Evolutionary conservation across 1,140 invertebrate genomes (phyloP).

Genomic region (Harlomillsia oculata): DNA sequence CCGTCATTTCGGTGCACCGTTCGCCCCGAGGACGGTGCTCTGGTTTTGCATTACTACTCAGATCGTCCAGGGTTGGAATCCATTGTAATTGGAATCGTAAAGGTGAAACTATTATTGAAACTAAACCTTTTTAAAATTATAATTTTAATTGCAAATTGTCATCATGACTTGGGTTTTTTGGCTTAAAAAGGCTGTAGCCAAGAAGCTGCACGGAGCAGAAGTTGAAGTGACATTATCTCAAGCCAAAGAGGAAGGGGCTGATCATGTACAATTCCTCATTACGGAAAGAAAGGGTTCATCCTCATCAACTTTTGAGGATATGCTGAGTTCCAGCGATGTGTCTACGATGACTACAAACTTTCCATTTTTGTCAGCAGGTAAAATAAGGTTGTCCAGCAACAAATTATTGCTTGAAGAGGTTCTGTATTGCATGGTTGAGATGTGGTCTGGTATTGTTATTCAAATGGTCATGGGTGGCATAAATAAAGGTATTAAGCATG

Average conservation of each 20-base stretch:
- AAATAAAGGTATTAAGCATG: too few relatives aligned
- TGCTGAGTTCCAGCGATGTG: conserved; percentile 22
- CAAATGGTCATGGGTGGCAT: too few relatives aligned
- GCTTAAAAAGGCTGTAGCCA: conserved; percentile 69
- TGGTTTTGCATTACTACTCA: conserved; percentile 85
- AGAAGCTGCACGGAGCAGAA: conserved; percentile 79
- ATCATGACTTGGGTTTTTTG: conserved; percentile 15
- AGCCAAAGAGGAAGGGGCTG: conserved; percentile 61
- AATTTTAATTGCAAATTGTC: neutral
- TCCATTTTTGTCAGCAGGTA: conserved; percentile 53
- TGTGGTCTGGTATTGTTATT: too few relatives aligned
- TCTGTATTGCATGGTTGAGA: too few relatives aligned
- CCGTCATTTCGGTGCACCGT: conserved; percentile 86
- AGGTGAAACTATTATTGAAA: conserved; percentile 49
- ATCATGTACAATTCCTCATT: conserved; percentile 91
- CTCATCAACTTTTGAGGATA: conserved; percentile 42
- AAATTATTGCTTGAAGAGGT: too few relatives aligned
- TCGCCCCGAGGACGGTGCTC: conserved; percentile 66
- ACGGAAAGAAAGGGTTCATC: conserved; percentile 60
- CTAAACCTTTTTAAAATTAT: too few relatives aligned
- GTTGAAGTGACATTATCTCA: conserved; percentile 81
- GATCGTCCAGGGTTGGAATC: conserved; percentile 83
- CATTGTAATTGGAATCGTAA: conserved; percentile 89
- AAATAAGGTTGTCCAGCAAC: too few relatives aligned
- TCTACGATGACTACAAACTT: conserved; percentile 29